Evolutionary conservation across 30 jellyfish, hydroid and myxozoan species (phyloP).

Genomic region (Pelagia noctiluca): DNA sequence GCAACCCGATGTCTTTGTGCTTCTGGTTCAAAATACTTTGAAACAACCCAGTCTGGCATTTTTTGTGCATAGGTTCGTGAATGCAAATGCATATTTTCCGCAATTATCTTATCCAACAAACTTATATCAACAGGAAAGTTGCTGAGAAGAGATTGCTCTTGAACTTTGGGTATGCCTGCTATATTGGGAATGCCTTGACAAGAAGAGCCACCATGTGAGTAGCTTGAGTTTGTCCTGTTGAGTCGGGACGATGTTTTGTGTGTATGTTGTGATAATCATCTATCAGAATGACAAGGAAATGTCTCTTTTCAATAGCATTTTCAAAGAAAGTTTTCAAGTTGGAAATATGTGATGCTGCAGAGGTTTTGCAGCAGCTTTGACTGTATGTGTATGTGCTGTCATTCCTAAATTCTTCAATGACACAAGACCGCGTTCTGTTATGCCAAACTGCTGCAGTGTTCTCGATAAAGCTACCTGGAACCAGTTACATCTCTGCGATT

Average conservation of each 20-base stretch:
- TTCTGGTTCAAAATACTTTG: conserved; percentile 15
- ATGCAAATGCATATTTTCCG: not conserved
- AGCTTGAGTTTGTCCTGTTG: not conserved
- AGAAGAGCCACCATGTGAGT: not conserved
- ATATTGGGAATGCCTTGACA: not conserved
- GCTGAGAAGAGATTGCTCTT: not conserved
- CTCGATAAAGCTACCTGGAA: conserved; percentile 3
- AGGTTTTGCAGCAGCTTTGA: not conserved
- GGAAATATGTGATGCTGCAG: not conserved
- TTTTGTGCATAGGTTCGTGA: not conserved
- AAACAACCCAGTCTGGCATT: not conserved
- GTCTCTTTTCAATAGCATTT: not conserved
- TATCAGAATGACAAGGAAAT: not conserved
- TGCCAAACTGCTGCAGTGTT: conserved; percentile 10
- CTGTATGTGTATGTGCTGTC: not conserved
- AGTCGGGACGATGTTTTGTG: not conserved
- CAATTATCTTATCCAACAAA: not conserved
- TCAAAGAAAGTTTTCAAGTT: not conserved
- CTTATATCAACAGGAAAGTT: not conserved
- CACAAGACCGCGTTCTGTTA: not conserved
- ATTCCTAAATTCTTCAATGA: not conserved
- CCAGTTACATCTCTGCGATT: conserved; percentile 29
- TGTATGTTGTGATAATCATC: not conserved
- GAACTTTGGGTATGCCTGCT: not conserved
- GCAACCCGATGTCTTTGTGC: conserved; percentile 4